Evolutionary conservation across 2,113 vertebrate genomes (phyloP).

Genomic region (Tachysurus fulvidraco): DNA sequence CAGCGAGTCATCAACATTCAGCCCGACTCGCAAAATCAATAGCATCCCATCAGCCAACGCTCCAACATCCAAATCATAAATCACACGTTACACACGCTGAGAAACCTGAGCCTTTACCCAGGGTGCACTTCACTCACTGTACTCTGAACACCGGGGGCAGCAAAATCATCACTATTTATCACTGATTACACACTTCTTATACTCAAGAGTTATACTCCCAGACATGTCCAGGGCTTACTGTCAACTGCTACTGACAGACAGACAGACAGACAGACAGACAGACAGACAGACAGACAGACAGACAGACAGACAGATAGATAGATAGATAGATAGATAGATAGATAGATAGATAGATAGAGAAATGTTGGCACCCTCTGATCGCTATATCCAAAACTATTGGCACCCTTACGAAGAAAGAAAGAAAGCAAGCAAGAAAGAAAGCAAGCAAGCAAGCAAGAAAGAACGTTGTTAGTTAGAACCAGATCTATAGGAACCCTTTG

Average conservation of each 20-base stretch:
- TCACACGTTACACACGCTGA: not conserved
- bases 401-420: no score
- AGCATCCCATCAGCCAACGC: not conserved
- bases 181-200: not conserved
- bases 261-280: not conserved
- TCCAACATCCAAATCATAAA: not conserved
- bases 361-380: no score
- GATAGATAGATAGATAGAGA: not conserved
- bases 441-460: not conserved
- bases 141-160: not conserved
- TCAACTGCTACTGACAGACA: not conserved
- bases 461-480: not conserved
- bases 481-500: no score
- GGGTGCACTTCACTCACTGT: not conserved
- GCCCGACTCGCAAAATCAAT: conserved; percentile 4
- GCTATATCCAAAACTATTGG: no score
- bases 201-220: not conserved
- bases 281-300: not conserved
- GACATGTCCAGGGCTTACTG: not conserved
- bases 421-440: no score
- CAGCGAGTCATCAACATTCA: conserved; percentile 18
- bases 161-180: not conserved
- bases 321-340: not conserved
- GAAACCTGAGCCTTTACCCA: not conserved
- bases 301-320: not conserved